Evolutionary conservation across 2,113 vertebrate genomes (phyloP), one percentile per base, ranked within the genome.

Genomic region (Bucco capensis): DNA sequence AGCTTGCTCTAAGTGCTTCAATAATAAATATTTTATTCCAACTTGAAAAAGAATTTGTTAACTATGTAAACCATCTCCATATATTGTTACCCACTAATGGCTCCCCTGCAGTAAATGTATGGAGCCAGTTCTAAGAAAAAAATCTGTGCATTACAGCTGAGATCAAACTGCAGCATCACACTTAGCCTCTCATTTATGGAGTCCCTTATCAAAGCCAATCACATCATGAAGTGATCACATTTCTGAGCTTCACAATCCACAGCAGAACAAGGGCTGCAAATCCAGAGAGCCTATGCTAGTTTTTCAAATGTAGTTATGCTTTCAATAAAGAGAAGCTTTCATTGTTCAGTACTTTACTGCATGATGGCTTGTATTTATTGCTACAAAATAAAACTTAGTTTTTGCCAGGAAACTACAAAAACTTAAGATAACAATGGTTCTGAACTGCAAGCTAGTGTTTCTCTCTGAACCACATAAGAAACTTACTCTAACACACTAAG

Each of bases 21-120:
- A 62, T 50, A 89, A 94, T 89, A 91, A 95, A 95, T 85, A 95
- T 74, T 94, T 93, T 53, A 95, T 77, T 80, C 60, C 9, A 7
- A 66, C 84, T 83, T 77, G 64, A 89, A 80, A 86, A 86, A 89
- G 9, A 73, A 84, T 92, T 90, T 96, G 93, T 95, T 93, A 96
- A 95, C 77, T 70, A 58, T 40, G n/a, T 46, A 90, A 93, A 54
- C 10, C n/a, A 40, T 37, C 28, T 77, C 47, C 7, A 2, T 40
- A 25, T 31, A 71, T 17, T 64, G 53, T 1, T 0, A 38, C 42
- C 21, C 50, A 47, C 70, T 94, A 94, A 61, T 0, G 1, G 49
- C 35, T 92, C 46, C 46, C 14, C 23, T 64, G 79, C 51, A 77
- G 51, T 61, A 89, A 71, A 25, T n/a, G 14, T 14, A 64, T 7